Evolutionary conservation across 2,797 vertebrate genomes (phyloP), one percentile per base, ranked within the genome.

Genomic region (Lacerta bilineata): DNA sequence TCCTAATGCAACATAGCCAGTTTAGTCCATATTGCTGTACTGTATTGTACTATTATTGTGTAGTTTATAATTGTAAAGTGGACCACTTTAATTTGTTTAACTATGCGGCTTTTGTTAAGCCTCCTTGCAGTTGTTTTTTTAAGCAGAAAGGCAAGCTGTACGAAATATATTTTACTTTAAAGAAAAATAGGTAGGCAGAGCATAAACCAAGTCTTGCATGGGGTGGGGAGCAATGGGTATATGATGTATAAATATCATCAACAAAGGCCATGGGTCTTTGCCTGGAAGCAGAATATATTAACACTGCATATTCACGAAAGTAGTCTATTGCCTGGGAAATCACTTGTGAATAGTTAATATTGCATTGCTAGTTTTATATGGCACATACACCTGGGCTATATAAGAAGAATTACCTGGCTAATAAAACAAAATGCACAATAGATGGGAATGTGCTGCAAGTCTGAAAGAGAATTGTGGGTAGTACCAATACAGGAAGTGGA

Each of bases 1-100:
- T 93, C 92, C 97, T 98, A 87, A 87, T 81, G 61, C 13, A 79
- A 93, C 13, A 94, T 0, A 8, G 76, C 36, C 82, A 94, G 85
- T 91, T 94, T 87, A 94, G 81, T 79, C 83, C 89, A 91, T 80
- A 3, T 8, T 46, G 50, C 41, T 50, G 8, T 33, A 13, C 29
- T 41, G 17, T 87, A 7, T 64, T 81, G 59, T 71, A 41, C 61
- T 64, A 64, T 64, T 23, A 23, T 61, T 61, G 15, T 61, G 59
- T 61, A 20, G 59, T 23, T 61, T 61, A 61, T 61, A 20, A 61
- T 20, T 61, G 59, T 61, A 61, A 61, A 61, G 59, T 61, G 18
- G 18, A 61, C 59, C 20, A 61, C 15, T 61, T 10, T 61, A 61
- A 5, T 59, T 75, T 77, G 41, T 69, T 88, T 84, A 27, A 43